Conservation (phyloP, 2,797 vertebrate species). For the Rhynchotus rufescens region DNA sequence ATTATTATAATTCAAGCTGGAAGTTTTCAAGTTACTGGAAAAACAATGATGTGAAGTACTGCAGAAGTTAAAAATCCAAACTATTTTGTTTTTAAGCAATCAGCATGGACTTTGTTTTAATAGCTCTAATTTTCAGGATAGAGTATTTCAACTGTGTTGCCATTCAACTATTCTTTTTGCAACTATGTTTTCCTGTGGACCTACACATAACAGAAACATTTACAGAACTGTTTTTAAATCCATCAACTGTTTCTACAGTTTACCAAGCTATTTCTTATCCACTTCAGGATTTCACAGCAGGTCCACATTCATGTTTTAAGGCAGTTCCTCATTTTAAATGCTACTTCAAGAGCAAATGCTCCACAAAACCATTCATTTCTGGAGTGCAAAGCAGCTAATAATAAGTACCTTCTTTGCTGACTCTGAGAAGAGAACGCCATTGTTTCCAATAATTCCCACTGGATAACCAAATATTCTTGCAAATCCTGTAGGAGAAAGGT, state of each 20-base stretch:
- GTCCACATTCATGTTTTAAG: background rate
- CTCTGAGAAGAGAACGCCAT: constrained; percentile 97
- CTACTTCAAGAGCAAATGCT: background rate
- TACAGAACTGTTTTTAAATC: background rate
- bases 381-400: background rate
- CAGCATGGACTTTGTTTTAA: background rate
- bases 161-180: background rate
- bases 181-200: background rate
- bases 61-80: background rate
- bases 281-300: fast-evolving
- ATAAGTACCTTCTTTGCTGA: constrained; percentile 94
- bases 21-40: background rate
- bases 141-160: background rate
- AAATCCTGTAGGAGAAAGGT: constrained; percentile 84
- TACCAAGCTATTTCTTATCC: background rate
- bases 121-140: background rate
- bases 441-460: constrained; percentile 97
- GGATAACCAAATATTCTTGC: constrained; percentile 97
- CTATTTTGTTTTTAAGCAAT: background rate
- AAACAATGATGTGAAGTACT: background rate
- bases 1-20: background rate
- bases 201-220: background rate
- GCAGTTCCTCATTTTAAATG: background rate
- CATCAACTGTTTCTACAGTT: background rate
- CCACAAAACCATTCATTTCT: background rate